These are phyloP conservation scores for Colletes latitarsis DNA, from an alignment of 1,140 invertebrate genomes.

Conservation along the genomic window DNA sequence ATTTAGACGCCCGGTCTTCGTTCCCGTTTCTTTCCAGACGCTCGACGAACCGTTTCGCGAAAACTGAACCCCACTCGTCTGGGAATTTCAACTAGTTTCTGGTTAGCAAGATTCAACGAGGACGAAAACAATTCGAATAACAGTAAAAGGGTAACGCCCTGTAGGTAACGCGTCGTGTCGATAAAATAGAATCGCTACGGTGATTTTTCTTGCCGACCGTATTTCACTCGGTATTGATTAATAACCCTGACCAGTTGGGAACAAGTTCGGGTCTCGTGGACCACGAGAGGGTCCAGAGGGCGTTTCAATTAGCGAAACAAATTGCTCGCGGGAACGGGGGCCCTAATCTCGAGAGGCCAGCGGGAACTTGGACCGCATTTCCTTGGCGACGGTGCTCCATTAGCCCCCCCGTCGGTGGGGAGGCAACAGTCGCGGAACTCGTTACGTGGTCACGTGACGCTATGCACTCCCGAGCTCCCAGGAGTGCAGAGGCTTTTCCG, in stretches of 20 bases:
- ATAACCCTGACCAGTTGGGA: no score
- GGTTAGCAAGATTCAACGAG: no score
- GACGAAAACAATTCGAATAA: no score
- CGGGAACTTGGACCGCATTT: background rate
- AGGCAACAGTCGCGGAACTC: conserved; percentile 19
- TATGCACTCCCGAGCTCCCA: conserved; percentile 35
- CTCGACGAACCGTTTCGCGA: conserved; percentile 21
- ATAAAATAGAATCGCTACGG: no score
- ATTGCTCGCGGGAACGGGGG: conserved; percentile 13
- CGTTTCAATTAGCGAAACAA: conserved; percentile 24
- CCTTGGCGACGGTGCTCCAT: conserved; percentile 2
- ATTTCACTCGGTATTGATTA: no score
- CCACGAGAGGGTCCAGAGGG: background rate
- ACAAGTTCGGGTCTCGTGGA: no score
- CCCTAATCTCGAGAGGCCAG: background rate
- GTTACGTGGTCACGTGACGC: conserved; percentile 45
- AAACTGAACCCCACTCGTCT: background rate
- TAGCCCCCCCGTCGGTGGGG: conserved; percentile 2
- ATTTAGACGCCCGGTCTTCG: background rate
- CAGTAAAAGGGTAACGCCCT: no score
- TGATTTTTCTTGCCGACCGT: no score
- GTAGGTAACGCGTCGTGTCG: no score
- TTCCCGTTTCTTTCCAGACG: background rate
- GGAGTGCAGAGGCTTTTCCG: conserved; percentile 44
- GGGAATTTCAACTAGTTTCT: no score